Evolutionary conservation across 30 jellyfish, hydroid and myxozoan species (phyloP), one percentile per base, ranked within the genome.

Genomic region (Chrysaora quinquecirrha): DNA sequence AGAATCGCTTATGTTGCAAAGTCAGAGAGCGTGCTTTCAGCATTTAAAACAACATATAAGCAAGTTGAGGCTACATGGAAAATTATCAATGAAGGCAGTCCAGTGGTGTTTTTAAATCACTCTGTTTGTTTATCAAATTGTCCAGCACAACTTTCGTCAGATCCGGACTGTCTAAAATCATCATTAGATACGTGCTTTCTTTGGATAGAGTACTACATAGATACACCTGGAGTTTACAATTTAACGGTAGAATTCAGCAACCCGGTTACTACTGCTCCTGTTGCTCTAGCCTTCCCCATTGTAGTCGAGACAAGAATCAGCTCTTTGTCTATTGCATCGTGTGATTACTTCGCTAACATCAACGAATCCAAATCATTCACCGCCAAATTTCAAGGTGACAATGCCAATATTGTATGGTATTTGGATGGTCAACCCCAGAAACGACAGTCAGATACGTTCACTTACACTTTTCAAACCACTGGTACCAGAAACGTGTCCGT

Each of bases 41-140:
- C 66, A 16, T 75, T 75, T 38, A 64, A 23, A 11, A 27, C 76
- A n/a, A 25, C 66, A 30, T n/a, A 75, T 69, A 75, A 69, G 34
- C 43, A 1, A 18, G 76, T 75, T 11, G 66, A 75, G 23, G 87
- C 76, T 0, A 28, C 64, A 31, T 75, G 87, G 87, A 54, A 38
- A 10, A 14, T 75, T 29, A 1, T 3, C 3, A 0, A 30, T 28
- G 46, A 71, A 11, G n/a, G 0, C 24, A 32, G 20, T 20, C 25
- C 72, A 18, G 10, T 22, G 30, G 78, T 34, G 54, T n/a, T 56
- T 6, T 4, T 30, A 25, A 12, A 46, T 21, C 31, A 23, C 2
- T 43, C 89, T 30, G 14, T 0, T 14, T 78, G 89, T 81, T 3
- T 21, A 33, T 24, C 48, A 28, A 34, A 27, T 0, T 78, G 89